These are phyloP conservation scores for Anas platyrhynchos DNA, from an alignment of 2,113 vertebrate genomes.

Conservation along the genomic window DNA sequence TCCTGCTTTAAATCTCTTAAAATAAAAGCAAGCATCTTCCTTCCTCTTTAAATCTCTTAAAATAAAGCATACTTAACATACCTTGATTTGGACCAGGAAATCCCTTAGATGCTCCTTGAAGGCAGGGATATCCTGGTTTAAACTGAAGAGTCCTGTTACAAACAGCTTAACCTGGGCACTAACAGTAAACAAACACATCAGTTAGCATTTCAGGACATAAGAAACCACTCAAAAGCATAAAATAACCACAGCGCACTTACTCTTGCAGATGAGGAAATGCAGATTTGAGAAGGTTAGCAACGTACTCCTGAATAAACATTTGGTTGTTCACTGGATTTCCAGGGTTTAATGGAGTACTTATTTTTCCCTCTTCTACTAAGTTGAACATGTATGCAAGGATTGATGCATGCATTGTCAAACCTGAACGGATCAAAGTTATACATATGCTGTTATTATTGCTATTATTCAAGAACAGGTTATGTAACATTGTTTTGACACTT, in stretches of 20 bases:
- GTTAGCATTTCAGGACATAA: background rate
- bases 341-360: slow-evolving; percentile 89
- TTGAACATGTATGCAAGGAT: slow-evolving; percentile 99
- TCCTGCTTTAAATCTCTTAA: background rate
- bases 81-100: slow-evolving; percentile 99
- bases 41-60: background rate
- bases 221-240: background rate
- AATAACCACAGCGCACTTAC: slow-evolving; percentile 75
- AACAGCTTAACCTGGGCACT: slow-evolving; percentile 99
- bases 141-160: slow-evolving; percentile 97
- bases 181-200: slow-evolving; percentile 48
- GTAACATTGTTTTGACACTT: rapidly evolving
- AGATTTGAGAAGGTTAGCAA: slow-evolving; percentile 97
- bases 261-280: slow-evolving; percentile 98
- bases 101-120: slow-evolving; percentile 98
- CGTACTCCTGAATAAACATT: slow-evolving; percentile 96
- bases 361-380: slow-evolving; percentile 98
- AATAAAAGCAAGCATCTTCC: background rate
- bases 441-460: background rate
- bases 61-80: slow-evolving; percentile 31
- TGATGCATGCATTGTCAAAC: slow-evolving; percentile 98
- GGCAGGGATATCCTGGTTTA: slow-evolving; percentile 99
- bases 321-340: slow-evolving; percentile 91
- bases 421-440: slow-evolving; percentile 68
- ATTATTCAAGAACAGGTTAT: background rate